Conservation (phyloP, 2,113 vertebrate genomes). For the Chaetodon trifascialis region DNA sequence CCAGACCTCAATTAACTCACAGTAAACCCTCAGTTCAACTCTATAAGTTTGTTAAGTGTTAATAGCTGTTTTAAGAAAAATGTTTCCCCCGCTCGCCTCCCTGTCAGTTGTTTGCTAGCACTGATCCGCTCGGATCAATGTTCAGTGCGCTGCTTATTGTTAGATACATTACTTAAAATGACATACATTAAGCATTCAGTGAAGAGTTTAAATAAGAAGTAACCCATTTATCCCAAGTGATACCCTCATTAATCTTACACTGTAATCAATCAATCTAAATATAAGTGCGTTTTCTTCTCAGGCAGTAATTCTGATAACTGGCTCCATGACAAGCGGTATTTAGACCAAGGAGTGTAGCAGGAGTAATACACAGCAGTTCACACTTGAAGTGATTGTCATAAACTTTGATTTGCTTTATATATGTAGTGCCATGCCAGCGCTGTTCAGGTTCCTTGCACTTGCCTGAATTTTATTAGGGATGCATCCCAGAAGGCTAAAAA, state of each 20-base stretch:
- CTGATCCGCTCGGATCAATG: constrained; percentile 37
- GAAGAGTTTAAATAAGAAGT: constrained; percentile 42
- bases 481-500: constrained; percentile 73
- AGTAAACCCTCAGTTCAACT: constrained; percentile 53
- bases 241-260: constrained; percentile 47
- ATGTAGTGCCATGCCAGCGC: constrained; percentile 27
- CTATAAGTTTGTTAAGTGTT: constrained; percentile 62
- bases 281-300: constrained; percentile 22
- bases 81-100: constrained; percentile 12
- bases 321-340: constrained; percentile 24
- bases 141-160: constrained; percentile 21
- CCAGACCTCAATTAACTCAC: constrained; percentile 75
- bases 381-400: constrained; percentile 62
- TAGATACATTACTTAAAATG: constrained; percentile 35
- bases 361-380: constrained; percentile 37
- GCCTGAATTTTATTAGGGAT: constrained; percentile 66
- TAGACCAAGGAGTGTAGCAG: constrained; percentile 38
- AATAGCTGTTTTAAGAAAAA: constrained; percentile 57
- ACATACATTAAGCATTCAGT: constrained; percentile 29
- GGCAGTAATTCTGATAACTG: constrained; percentile 26
- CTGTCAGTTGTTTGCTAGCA: not conserved
- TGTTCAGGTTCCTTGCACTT: constrained; percentile 58
- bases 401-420: constrained; percentile 63
- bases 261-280: constrained; percentile 49
- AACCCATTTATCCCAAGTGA: constrained; percentile 44